Base-by-base conservation (phyloP, 1,140 invertebrate genomes). In the Rhynchophorus ferrugineus region DNA sequence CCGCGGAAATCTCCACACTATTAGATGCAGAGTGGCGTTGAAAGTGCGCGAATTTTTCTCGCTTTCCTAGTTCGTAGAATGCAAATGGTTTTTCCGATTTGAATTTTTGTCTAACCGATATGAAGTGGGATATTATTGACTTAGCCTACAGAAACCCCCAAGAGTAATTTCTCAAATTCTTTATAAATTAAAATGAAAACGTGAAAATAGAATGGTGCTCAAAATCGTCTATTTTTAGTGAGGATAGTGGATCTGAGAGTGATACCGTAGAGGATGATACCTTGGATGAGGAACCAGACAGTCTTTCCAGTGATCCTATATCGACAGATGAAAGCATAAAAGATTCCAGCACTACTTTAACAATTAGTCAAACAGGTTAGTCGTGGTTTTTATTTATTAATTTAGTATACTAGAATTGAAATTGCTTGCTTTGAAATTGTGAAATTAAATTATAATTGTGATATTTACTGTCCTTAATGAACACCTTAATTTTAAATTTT, bases 231-330 rank as follows among this genome's bases (percentile, higher is more conserved):
- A n/a, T n/a, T 55, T 53, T 38, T 44, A 59, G 57, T 38, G 57
- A 54, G 21, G 45, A 22, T 42, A 57, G 56, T 53, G 58, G 37
- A 17, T 56, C 58, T 2, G 59, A 60, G 34, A 59, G 57, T 53
- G 55, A 57, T 21, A 38, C 29, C 21, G 52, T 57, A 13, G 53
- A 54, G 33, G 56, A 57, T 42, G 24, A 54, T 34, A 9, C 35
- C 11, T n/a, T 55, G 29, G 57, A 59, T 18, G 59, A 57, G 35
- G 51, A 60, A 19, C 17, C 45, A 5, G 33, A 50, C 17, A 54
- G 49, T 39, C 20, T 49, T 16, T 29, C 41, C 17, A 44, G 33
- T 11, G 55, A 60, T 39, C 41, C 36, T n/a, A 14, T 49, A n/a
- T 44, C 52, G 14, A 55, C 43, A 2, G 54, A 55, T 51, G 56